phyloP scores from a whole-genome alignment of 1,140 invertebrate genomes.

The Elysia chlorotica region DNA sequence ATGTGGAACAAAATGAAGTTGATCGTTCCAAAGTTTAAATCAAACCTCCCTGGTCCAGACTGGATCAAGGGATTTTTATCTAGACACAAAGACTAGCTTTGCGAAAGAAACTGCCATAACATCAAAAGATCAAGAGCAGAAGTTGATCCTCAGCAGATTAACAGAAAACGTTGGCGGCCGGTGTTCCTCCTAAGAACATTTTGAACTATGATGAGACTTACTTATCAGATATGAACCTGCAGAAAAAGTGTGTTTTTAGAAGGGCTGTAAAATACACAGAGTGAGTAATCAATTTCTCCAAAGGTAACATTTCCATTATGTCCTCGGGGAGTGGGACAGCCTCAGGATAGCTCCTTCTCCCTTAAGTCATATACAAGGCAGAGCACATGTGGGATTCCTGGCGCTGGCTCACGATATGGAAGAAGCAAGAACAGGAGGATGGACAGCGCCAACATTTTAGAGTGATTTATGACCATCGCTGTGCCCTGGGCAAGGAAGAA shows the following conservation, averaged over 20 bases:
- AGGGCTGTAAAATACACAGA: conserved; percentile 56
- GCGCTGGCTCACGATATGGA: conserved; percentile 43
- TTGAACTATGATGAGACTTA: no score
- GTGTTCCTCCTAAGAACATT: no score
- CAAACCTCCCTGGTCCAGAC: no score
- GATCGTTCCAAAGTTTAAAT: no score
- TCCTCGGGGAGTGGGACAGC: conserved; percentile 15
- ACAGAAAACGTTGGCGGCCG: no score
- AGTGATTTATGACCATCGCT: conserved; percentile 45
- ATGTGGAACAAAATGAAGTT: no score
- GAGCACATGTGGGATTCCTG: conserved; percentile 47
- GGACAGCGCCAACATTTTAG: conserved; percentile 46
- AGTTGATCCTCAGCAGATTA: no score
- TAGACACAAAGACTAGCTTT: no score
- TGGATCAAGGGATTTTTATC: no score
- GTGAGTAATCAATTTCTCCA: conserved; percentile 49
- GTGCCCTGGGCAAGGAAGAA: conserved; percentile 38
- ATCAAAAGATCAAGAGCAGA: no score
- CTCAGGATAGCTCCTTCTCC: conserved; percentile 47
- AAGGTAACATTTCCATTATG: conserved; percentile 32
- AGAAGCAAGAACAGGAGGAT: conserved; percentile 55
- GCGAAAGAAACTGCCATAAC: no score
- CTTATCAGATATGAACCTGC: no score
- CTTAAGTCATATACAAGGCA: conserved; percentile 57
- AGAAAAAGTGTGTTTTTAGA: conserved; percentile 47